Conservation (phyloP, 1,140 invertebrate species). For the Hydropsyche tenuis region DNA sequence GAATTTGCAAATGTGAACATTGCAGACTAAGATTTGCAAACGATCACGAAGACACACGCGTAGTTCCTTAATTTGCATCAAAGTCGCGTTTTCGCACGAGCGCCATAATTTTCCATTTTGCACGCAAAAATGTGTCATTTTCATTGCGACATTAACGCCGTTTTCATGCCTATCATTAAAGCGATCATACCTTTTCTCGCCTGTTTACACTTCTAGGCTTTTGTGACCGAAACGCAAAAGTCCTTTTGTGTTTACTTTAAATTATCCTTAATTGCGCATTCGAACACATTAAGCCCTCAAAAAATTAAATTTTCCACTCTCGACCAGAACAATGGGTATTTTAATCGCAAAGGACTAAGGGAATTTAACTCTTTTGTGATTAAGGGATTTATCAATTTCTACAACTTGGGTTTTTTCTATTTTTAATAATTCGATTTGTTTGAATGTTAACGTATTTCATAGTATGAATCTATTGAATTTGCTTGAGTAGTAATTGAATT, state of each 20-base stretch:
- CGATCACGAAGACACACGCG: too few species aligned
- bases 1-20: too few species aligned
- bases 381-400: too few species aligned
- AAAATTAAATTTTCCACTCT: not conserved
- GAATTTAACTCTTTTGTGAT: not conserved
- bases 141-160: constrained; percentile 30
- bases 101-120: not conserved
- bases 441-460: too few species aligned
- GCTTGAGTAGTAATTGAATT: too few species aligned
- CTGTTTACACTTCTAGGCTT: constrained; percentile 18
- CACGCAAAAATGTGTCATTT: constrained; percentile 27
- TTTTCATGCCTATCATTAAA: constrained; percentile 20
- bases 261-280: constrained; percentile 23
- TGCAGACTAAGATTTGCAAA: too few species aligned
- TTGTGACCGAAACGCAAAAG: not conserved
- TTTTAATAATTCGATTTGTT: too few species aligned
- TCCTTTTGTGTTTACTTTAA: constrained; percentile 22
- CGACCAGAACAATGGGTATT: not conserved
- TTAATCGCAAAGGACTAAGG: not conserved
- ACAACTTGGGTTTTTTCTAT: too few species aligned
- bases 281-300: constrained; percentile 8
- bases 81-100: not conserved
- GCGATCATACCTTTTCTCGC: not conserved
- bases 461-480: too few species aligned
- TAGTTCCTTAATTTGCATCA: constrained; percentile 7